Conservation (phyloP, 1,140 invertebrate species). For the Calliphora vicina region DNA sequence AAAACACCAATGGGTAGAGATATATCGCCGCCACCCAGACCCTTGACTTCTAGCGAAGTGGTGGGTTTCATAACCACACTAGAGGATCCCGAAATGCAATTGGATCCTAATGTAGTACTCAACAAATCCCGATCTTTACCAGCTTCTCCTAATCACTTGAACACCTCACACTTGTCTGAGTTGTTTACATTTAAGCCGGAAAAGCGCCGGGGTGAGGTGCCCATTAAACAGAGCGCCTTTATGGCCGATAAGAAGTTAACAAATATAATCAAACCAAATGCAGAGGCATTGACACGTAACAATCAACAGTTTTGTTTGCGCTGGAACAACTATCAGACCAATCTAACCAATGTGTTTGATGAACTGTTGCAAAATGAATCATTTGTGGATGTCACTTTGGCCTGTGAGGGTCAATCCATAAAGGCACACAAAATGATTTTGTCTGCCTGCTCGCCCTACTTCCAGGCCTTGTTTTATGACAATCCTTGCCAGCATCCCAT, state of each 20-base stretch:
- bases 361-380: conserved; percentile 89
- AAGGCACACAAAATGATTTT: conserved; percentile 94
- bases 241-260: neutral
- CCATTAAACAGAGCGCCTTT: neutral
- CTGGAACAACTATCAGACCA: conserved; percentile 94
- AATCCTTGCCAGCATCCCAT: conserved; percentile 92
- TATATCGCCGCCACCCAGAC: conserved; percentile 56
- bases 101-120: conserved; percentile 43
- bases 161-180: conserved; percentile 46
- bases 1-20: neutral
- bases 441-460: conserved; percentile 91
- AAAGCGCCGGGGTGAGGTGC: neutral
- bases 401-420: conserved; percentile 88
- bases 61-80: conserved; percentile 46
- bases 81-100: conserved; percentile 50
- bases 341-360: conserved; percentile 90
- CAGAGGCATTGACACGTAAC: conserved; percentile 20
- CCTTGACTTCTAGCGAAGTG: conserved; percentile 57
- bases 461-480: conserved; percentile 88
- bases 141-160: conserved; percentile 53
- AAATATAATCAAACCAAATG: conserved; percentile 2
- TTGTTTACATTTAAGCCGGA: conserved; percentile 49
- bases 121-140: conserved; percentile 58
- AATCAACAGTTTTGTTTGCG: conserved; percentile 80
- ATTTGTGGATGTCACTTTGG: conserved; percentile 91